These are phyloP conservation scores for Globia sparganii DNA, from an alignment of 2,888 invertebrate species.

Conservation along the genomic window DNA sequence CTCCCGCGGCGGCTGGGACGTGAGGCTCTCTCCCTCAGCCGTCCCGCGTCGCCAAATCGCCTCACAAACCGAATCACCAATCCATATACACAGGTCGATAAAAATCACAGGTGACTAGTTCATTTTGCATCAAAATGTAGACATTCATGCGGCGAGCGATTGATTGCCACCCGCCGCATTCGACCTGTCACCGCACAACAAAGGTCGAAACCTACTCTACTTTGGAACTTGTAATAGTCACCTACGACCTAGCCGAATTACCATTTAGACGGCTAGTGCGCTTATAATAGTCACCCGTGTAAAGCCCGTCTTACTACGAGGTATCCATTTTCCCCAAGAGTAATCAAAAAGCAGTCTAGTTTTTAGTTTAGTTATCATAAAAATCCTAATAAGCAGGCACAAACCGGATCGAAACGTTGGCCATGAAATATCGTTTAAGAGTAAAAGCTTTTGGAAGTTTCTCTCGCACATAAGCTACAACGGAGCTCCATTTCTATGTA, in stretches of 20 bases:
- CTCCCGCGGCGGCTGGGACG: no score
- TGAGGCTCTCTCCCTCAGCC: no score
- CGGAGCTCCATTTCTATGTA: slow-evolving; percentile 37
- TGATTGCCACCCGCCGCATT: slow-evolving; percentile 60
- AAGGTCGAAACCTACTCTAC: not conserved
- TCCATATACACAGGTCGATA: no score
- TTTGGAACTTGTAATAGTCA: not conserved
- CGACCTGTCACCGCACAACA: not conserved
- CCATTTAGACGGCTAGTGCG: not conserved
- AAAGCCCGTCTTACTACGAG: no score
- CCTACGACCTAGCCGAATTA: not conserved
- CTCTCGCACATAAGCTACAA: slow-evolving; percentile 30
- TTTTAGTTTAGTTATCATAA: slow-evolving; percentile 5
- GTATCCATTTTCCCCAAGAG: not conserved
- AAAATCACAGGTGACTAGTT: no score
- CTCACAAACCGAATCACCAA: no score
- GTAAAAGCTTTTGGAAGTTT: slow-evolving; percentile 23
- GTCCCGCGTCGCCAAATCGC: no score
- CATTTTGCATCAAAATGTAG: no score
- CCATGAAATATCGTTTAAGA: slow-evolving; percentile 46
- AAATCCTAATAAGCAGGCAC: not conserved
- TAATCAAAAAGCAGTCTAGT: not conserved
- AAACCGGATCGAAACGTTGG: slow-evolving; percentile 19
- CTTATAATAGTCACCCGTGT: no score
- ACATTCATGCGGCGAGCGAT: slow-evolving; percentile 6